phyloP scores from a whole-genome alignment of 2,797 vertebrate genomes.

The Eulemur mongoz region DNA sequence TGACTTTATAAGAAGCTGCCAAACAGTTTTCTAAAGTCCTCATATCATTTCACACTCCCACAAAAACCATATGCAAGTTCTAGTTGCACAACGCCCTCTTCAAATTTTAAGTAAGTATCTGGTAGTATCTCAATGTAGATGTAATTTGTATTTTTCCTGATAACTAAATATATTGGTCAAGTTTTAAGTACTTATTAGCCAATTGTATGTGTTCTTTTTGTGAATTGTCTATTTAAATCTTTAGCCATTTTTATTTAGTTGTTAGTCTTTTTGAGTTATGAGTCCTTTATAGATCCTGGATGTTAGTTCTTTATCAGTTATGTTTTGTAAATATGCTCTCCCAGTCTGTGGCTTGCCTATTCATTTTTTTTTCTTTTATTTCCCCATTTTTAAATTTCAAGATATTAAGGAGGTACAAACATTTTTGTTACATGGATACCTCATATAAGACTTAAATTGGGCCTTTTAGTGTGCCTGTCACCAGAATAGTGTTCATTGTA shows the following conservation, averaged over 20 bases:
- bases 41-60: background rate
- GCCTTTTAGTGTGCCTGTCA: background rate
- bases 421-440: background rate
- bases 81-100: background rate
- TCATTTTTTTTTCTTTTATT: background rate
- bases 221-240: background rate
- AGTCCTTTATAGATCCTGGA: background rate
- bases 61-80: background rate
- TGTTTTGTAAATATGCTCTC: background rate
- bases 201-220: background rate
- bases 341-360: background rate
- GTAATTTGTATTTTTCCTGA: background rate
- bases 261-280: background rate
- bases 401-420: background rate
- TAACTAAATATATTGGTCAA: background rate
- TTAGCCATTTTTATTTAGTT: conserved; percentile 1
- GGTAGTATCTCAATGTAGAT: background rate
- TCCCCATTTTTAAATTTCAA: background rate
- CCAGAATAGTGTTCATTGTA: background rate
- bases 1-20: conserved; percentile 24
- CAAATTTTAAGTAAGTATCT: background rate
- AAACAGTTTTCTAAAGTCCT: background rate
- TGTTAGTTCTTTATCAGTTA: background rate
- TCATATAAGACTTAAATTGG: background rate
- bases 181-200: background rate